Base-by-base conservation (phyloP, 2,888 invertebrate species). In the Limenitis camilla region DNA sequence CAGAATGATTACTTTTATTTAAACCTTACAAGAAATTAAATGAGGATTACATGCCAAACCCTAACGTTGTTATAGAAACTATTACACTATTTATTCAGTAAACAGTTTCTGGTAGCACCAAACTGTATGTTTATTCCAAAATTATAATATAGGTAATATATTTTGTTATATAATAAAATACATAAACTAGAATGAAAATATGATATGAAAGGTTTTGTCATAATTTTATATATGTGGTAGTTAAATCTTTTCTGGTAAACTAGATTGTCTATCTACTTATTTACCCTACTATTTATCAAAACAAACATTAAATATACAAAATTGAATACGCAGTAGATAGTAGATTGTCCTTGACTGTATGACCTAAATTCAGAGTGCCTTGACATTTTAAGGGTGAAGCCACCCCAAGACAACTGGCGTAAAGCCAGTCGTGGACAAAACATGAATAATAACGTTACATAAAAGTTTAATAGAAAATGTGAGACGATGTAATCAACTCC, bases 321-420 rank as follows among this genome's bases (percentile, higher is more conserved):
- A 30, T 38, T 11, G 30, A 29, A 45, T 36, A 45, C 27, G 32
- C 40, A 40, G 9, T 7, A 8, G 10, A 11, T 8, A 27, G 10
- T 6, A 8, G 9, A 36, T 1, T 42, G 32, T 52, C 52, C 52
- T 48, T 53, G 53, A 44, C 44, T 33, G 40, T 28, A 35, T 38
- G 30, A 40, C 50, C 49, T 38, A 41, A 27, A 31, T 48, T 6
- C 32, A 31, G 35, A n/a, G 7, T 5, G 33, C 53, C 44, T 45
- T 44, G 49, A 49, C 44, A 39, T 28, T 27, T 2, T 31, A 49
- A 32, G 53, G 49, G 29, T 40, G 19, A 35, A 32, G 19, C 11
- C 43, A 33, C 48, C 53, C 48, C 44, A 35, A 46, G 7, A 32
- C 29, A 39, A 43, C 44, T 45, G 50, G 50, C 50, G 19, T 9